A percentile compares a stretch with the other conserved stretches of the same genome.
phyloP scores from a whole-genome alignment of 2,113 vertebrate species.

The Prunella himalayana region DNA sequence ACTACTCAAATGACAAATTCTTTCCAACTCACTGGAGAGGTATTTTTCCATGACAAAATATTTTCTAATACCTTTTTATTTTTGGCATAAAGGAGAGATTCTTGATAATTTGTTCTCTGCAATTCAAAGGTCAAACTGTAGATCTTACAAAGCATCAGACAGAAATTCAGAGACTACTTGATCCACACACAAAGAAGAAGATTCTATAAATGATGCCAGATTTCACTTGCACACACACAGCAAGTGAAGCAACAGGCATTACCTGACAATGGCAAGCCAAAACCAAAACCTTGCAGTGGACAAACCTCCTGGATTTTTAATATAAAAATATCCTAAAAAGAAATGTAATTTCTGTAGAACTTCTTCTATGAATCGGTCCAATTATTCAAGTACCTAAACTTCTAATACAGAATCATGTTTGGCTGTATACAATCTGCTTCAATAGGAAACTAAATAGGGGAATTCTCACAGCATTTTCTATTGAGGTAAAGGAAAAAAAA shows the following conservation, averaged over 20 bases:
- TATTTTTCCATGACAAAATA: neutral
- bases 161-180: neutral
- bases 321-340: neutral
- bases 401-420: neutral
- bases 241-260: neutral
- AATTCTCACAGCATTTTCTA: neutral
- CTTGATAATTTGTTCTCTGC: neutral
- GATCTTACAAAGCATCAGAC: neutral
- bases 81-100: neutral
- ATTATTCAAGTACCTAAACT: neutral
- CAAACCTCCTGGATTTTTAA: neutral
- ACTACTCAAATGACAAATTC: neutral
- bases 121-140: neutral
- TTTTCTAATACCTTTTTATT: neutral
- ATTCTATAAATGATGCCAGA: neutral
- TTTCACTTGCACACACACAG: neutral
- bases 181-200: neutral
- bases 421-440: neutral
- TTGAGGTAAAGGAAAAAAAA: neutral
- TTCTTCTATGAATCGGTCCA: neutral
- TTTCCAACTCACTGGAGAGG: neutral
- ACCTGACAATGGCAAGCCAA: neutral
- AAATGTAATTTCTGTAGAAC: neutral
- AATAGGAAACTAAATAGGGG: neutral
- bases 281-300: neutral